Conservation (phyloP, 2,113 vertebrate genomes). For the Zosterops lateralis region DNA sequence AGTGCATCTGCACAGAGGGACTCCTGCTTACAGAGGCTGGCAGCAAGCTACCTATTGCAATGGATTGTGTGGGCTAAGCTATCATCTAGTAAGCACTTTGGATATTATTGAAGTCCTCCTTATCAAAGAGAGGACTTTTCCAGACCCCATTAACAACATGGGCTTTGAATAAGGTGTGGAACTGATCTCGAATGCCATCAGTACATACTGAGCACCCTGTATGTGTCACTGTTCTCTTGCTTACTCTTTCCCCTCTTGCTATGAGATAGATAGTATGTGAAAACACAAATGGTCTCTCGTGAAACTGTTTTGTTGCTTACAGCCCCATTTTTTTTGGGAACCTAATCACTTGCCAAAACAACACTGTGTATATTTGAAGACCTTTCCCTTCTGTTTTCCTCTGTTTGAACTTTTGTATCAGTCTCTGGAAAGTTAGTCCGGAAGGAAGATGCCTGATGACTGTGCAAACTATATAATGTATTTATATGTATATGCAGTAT, state of each 20-base stretch:
- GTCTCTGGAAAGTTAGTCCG: neutral
- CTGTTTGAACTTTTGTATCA: neutral
- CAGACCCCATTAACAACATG: neutral
- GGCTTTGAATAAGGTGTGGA: neutral
- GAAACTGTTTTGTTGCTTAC: neutral
- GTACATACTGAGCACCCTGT: accelerated
- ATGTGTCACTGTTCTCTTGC: neutral
- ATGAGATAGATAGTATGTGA: neutral
- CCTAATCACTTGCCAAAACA: neutral
- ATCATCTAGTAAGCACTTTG: neutral
- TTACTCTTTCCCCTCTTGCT: neutral
- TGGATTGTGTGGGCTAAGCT: neutral
- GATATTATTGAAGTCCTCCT: neutral
- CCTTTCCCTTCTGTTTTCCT: neutral
- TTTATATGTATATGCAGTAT: conserved; percentile 1
- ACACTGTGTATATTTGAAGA: neutral
- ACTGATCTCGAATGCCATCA: neutral
- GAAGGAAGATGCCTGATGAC: neutral
- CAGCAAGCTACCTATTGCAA: neutral
- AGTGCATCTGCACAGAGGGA: neutral
- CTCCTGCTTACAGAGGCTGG: neutral
- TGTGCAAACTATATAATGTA: neutral
- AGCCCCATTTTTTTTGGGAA: neutral
- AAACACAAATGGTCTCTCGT: neutral
- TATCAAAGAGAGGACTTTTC: neutral